Evolutionary conservation across 1,140 invertebrate species (phyloP), one percentile per base, ranked within the genome.

Genomic region (Drosophila baimaii): DNA sequence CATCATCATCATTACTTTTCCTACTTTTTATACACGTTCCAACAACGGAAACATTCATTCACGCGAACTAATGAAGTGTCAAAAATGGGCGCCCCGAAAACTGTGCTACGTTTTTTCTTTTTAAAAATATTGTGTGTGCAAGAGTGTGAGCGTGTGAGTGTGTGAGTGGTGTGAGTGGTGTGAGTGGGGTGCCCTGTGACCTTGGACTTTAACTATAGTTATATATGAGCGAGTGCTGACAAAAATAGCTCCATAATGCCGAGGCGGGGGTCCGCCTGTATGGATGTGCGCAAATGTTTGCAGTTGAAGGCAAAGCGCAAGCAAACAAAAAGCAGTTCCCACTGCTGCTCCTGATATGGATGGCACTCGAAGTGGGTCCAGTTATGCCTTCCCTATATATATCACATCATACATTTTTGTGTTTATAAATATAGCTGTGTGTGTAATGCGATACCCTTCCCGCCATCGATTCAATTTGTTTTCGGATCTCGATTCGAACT

Each of bases 1-100:
- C 47, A 35, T 9, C 41, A 41, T 64, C 52, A 56, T 75, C 35
- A 35, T 51, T 29, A 13, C 43, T 56, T 43, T 41, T 49, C 63
- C 44, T 69, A 77, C 59, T 86, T 79, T 79, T 88, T 65, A 83
- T 79, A 86, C 57, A 58, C 58, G 75, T 8, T 47, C 15, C 68
- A 70, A 76, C 75, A 75, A 74, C 79, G 81, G 82, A 81, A 88
- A 83, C 75, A 79, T 79, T 88, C 76, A 79, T 79, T 88, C 66
- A 72, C 46, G 66, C 71, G 59, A 86, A 83, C 79, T 88, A 86
- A 86, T 86, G 83, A 88, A 86, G 83, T 86, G 83, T 82, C 79
- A 82, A 86, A 86, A 86, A 77, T 82, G 79, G 73, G 63, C 65
- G 66, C 82, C 83, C 83, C 71, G 47, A 88, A 83, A 88, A 68